Percentiles rank a stretch among this genome's conserved stretches.
These are phyloP conservation scores for Percopsis omiscomaycus DNA, from an alignment of 2,797 vertebrate genomes.

Conservation along the genomic window DNA sequence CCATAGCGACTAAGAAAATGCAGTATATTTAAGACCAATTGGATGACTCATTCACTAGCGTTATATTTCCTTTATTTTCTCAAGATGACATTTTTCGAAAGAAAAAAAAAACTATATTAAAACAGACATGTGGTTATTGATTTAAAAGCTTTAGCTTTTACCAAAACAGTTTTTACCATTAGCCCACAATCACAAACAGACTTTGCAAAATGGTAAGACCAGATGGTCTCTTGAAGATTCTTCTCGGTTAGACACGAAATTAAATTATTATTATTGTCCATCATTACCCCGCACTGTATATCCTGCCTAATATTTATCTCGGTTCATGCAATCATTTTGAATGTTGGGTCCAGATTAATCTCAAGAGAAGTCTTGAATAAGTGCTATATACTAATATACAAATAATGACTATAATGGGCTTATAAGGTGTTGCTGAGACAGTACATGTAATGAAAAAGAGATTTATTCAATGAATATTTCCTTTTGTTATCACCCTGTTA, in stretches of 20 bases:
- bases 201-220: background rate
- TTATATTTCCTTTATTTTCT: no score
- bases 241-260: background rate
- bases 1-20: background rate
- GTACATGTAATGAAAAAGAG: constrained; percentile 28
- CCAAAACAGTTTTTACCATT: background rate
- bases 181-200: background rate
- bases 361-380: no score
- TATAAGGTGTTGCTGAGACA: constrained; percentile 39
- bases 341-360: no score
- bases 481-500: constrained; percentile 37
- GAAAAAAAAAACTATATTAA: background rate
- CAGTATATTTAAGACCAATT: no score
- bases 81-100: background rate
- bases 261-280: constrained; percentile 2
- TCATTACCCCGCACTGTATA: constrained; percentile 20
- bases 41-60: no score
- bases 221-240: background rate
- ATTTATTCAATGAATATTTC: constrained; percentile 49
- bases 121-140: background rate
- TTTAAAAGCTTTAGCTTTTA: background rate
- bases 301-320: constrained; percentile 27
- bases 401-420: background rate
- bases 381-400: no score
- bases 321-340: constrained; percentile 51